Evolutionary conservation across 2,888 invertebrate genomes (phyloP).

Genomic region (Exephanes ischioxanthus): DNA sequence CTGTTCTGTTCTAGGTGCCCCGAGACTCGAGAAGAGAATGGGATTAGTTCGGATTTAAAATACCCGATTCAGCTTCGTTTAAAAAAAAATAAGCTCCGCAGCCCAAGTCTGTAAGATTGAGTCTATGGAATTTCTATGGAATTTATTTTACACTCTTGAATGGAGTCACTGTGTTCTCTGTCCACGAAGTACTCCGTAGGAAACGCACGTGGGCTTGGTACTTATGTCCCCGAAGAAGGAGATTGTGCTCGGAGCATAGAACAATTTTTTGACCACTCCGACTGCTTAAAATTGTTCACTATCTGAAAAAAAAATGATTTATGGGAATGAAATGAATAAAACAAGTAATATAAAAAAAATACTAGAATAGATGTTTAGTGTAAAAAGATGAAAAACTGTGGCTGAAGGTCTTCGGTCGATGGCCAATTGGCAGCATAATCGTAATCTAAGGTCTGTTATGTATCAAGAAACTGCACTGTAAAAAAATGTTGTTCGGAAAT

Average conservation of each 20-base stretch:
- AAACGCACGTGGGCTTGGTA: slow-evolving; percentile 35
- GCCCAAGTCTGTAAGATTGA: neutral
- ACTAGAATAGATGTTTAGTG: too few species aligned
- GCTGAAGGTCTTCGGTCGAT: too few species aligned
- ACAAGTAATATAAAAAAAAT: too few species aligned
- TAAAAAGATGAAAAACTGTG: too few species aligned
- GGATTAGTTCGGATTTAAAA: slow-evolving; percentile 32
- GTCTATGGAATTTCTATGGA: slow-evolving; percentile 71
- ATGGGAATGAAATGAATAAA: too few species aligned
- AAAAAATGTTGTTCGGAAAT: too few species aligned
- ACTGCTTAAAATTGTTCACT: too few species aligned
- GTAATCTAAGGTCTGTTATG: too few species aligned
- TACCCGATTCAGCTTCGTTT: slow-evolving; percentile 4
- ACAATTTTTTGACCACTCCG: too few species aligned
- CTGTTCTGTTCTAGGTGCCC: slow-evolving; percentile 47
- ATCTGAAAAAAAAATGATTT: too few species aligned
- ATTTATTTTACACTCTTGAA: slow-evolving; percentile 72
- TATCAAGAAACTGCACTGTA: too few species aligned
- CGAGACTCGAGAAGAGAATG: slow-evolving; percentile 42
- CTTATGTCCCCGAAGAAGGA: neutral
- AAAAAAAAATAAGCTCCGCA: neutral
- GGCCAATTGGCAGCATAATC: too few species aligned
- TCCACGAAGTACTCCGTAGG: neutral
- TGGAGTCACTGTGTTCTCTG: slow-evolving; percentile 73
- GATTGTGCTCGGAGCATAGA: neutral